These are phyloP conservation scores for Eulithis prunata DNA, from an alignment of 2,888 invertebrate genomes.

Conservation along the genomic window DNA sequence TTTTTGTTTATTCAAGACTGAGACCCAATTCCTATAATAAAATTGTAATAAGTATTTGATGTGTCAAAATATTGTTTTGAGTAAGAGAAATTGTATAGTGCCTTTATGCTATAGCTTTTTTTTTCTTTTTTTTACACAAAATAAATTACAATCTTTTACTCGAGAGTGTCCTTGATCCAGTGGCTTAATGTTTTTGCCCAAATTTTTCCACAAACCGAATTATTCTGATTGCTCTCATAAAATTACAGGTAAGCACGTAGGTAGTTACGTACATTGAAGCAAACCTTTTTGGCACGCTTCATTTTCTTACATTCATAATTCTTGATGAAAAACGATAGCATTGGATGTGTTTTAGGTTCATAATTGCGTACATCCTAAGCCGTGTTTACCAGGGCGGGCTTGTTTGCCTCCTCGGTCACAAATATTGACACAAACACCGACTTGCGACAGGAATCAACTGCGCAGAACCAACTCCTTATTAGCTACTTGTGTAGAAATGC, in stretches of 20 bases:
- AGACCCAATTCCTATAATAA: not conserved
- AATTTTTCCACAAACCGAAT: slow-evolving; percentile 1
- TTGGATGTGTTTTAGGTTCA: slow-evolving; percentile 32
- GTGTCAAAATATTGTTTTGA: too few relatives aligned
- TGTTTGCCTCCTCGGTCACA: slow-evolving; percentile 55
- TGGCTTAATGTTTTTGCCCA: too few relatives aligned
- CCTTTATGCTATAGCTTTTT: too few relatives aligned
- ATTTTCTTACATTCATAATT: slow-evolving; percentile 26
- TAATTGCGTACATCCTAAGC: slow-evolving; percentile 62
- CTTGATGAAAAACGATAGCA: slow-evolving; percentile 28
- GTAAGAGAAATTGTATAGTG: too few relatives aligned
- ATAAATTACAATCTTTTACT: slow-evolving; percentile 6
- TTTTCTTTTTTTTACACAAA: too few relatives aligned
- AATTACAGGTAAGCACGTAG: slow-evolving; percentile 6
- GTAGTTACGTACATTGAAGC: not conserved
- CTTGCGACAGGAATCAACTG: slow-evolving; percentile 59
- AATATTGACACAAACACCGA: slow-evolving; percentile 71
- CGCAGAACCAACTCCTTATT: slow-evolving; percentile 45
- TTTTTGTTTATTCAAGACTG: not conserved
- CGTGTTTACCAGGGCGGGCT: slow-evolving; percentile 54
- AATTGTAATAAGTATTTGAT: too few relatives aligned
- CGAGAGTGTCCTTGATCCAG: not conserved
- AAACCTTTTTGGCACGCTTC: slow-evolving; percentile 12
- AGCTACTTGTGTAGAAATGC: slow-evolving; percentile 16
- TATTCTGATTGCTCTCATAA: slow-evolving; percentile 14